Percentiles rank a stretch among this genome's conserved stretches.
Conservation (phyloP, 1,140 invertebrate genomes). For the Dinoponera quadriceps region DNA sequence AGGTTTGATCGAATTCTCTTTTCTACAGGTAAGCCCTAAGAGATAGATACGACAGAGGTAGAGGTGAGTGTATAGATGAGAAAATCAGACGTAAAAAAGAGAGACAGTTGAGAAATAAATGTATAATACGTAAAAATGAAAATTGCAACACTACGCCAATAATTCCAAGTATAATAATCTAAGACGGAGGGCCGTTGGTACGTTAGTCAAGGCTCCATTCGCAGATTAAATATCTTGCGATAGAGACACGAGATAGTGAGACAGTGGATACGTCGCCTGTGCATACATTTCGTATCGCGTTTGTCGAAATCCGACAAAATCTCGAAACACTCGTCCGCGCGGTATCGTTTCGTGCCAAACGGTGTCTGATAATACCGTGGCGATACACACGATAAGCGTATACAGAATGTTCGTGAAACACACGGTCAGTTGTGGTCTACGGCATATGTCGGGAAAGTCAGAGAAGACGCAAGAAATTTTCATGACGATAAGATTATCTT, state of each 20-base stretch:
- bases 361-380: neutral
- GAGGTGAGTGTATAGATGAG: constrained; percentile 16
- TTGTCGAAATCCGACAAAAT: constrained; percentile 46
- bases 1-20: constrained; percentile 4
- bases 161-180: neutral
- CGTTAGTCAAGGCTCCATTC: neutral
- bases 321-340: constrained; percentile 24
- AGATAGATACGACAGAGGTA: constrained; percentile 32
- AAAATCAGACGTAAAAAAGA: constrained; percentile 16
- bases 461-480: too few relatives aligned
- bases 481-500: too few relatives aligned
- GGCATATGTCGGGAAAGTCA: too few relatives aligned
- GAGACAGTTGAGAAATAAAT: constrained; percentile 4
- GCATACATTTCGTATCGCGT: constrained; percentile 58
- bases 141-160: neutral
- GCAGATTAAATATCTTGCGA: constrained; percentile 6
- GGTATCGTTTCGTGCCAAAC: constrained; percentile 16
- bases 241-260: constrained; percentile 11
- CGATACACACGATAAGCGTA: too few relatives aligned
- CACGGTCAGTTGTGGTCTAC: too few relatives aligned
- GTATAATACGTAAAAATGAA: constrained; percentile 33
- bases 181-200: neutral
- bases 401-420: too few relatives aligned
- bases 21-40: constrained; percentile 8
- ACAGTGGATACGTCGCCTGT: constrained; percentile 63